phyloP scores from a whole-genome alignment of 2,113 vertebrate genomes.

The Carassius carassius region DNA sequence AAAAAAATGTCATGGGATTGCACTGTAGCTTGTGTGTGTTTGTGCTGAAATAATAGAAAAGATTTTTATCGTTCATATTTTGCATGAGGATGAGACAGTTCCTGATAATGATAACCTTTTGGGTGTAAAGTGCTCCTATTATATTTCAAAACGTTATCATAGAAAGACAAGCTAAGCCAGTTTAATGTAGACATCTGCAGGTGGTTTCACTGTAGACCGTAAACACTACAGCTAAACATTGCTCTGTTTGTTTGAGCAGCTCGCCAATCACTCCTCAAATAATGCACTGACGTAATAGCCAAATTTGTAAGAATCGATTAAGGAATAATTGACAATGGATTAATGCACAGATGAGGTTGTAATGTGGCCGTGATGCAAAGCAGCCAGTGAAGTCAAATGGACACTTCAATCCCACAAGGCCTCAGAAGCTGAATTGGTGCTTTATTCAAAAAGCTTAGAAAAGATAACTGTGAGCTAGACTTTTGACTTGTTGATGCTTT shows the following conservation, averaged over 20 bases:
- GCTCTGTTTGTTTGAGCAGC: not conserved
- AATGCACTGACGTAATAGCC: not conserved
- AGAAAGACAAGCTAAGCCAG: not conserved
- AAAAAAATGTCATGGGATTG: not conserved
- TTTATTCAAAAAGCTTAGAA: not conserved
- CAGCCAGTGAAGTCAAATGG: not conserved
- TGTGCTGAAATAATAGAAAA: slow-evolving; percentile 50
- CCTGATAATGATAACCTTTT: slow-evolving; percentile 75
- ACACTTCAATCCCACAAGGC: not conserved
- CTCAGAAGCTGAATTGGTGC: too few relatives aligned
- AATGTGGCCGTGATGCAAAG: not conserved
- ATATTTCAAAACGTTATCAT: slow-evolving; percentile 65
- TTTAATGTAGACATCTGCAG: not conserved
- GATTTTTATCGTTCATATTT: slow-evolving; percentile 70
- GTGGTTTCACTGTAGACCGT: not conserved
- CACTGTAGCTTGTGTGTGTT: slow-evolving; percentile 9
- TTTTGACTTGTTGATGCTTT: not conserved
- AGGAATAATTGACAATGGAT: not conserved
- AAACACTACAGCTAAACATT: not conserved
- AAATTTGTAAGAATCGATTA: not conserved
- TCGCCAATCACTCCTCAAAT: not conserved
- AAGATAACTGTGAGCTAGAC: not conserved
- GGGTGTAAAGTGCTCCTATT: slow-evolving; percentile 63
- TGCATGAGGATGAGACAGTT: slow-evolving; percentile 73
- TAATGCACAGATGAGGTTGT: not conserved